A percentile compares a stretch with the other conserved stretches of the same genome.
phyloP scores from a whole-genome alignment of 2,888 invertebrate genomes.

The Tricholauxania praeusta region DNA sequence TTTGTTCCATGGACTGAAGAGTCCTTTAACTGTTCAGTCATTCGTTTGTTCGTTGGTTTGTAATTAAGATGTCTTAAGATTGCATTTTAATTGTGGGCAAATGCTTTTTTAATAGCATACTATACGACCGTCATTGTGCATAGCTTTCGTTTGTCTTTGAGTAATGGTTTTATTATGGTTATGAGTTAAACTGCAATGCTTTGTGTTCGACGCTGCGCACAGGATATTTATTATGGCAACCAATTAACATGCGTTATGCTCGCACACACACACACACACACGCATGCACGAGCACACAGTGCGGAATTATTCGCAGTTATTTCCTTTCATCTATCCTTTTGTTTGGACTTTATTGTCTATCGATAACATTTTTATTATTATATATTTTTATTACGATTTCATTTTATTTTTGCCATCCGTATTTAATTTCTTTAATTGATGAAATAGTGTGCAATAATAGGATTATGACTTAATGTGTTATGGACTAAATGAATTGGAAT shows the following conservation, averaged over 20 bases:
- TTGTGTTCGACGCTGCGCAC: too few species aligned
- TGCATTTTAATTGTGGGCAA: slow-evolving; percentile 43
- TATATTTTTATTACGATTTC: slow-evolving; percentile 11
- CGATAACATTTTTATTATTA: not conserved
- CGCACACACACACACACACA: not conserved
- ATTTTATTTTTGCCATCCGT: slow-evolving; percentile 1
- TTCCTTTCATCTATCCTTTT: too few species aligned
- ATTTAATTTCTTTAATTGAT: slow-evolving; percentile 4
- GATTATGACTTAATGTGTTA: too few species aligned
- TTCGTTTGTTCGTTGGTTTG: slow-evolving; percentile 12
- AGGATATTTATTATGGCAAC: slow-evolving; percentile 14
- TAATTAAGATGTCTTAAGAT: slow-evolving; percentile 45
- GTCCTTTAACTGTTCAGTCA: not conserved
- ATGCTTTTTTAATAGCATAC: slow-evolving; percentile 24
- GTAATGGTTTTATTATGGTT: slow-evolving; percentile 31
- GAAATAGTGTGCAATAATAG: not conserved
- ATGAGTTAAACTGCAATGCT: slow-evolving; percentile 12
- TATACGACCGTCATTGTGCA: not conserved
- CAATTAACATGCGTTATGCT: slow-evolving; percentile 30
- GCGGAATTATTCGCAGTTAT: not conserved
- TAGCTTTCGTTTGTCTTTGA: slow-evolving; percentile 1
- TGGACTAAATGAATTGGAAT: too few species aligned
- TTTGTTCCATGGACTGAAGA: too few species aligned
- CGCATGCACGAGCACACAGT: not conserved
- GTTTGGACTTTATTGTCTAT: not conserved